Evolutionary conservation across 2,113 vertebrate genomes (phyloP).

Genomic region (Syngnathus typhle): DNA sequence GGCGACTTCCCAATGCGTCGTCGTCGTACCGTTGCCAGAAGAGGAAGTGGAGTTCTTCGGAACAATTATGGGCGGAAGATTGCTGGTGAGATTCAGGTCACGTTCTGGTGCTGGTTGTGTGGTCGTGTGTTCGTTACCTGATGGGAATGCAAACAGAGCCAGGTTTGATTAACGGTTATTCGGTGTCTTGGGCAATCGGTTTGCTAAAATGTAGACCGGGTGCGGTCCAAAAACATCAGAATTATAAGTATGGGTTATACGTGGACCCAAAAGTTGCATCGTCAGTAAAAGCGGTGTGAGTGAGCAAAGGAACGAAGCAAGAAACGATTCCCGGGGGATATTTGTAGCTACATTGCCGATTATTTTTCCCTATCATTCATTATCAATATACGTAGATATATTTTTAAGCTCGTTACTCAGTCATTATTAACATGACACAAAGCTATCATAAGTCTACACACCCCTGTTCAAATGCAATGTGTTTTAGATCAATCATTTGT

Average conservation of each 20-base stretch:
- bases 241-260: neutral
- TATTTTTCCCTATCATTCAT: neutral
- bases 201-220: neutral
- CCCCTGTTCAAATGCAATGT: neutral
- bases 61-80: neutral
- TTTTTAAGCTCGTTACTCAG: neutral
- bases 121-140: neutral
- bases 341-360: neutral
- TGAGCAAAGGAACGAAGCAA: neutral
- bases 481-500: neutral
- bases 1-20: neutral
- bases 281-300: neutral
- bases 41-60: neutral
- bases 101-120: neutral
- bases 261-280: neutral
- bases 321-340: neutral
- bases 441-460: neutral
- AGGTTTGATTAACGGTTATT: constrained; percentile 5
- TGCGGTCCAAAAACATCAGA: neutral
- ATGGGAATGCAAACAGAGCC: constrained; percentile 4
- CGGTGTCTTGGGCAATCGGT: constrained; percentile 8
- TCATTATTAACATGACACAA: neutral
- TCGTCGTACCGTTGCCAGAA: neutral
- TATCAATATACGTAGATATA: neutral
- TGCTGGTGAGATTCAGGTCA: neutral